Base-by-base conservation (phyloP, 2,113 vertebrate species). In the Pterocles gutturalis region DNA sequence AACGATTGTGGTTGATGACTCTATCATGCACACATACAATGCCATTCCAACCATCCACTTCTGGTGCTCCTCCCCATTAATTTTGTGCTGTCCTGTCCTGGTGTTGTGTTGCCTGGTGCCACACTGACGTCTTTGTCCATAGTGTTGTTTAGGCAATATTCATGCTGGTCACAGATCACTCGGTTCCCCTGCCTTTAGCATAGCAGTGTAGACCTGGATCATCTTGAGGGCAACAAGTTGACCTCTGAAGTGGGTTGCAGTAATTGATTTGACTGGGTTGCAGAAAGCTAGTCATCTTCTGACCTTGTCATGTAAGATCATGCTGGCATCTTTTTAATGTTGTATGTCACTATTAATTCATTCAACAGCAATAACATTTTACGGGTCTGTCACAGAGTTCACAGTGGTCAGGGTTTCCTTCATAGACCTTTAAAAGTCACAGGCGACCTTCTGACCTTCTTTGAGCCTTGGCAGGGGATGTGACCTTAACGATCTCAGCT, bases 211-310 rank as follows among this genome's bases (percentile, higher is more conserved):
- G 79, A 49, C 36, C 46, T 13, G 58, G 21, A 55, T 17, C 60
- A 9, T 3, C 18, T 67, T 2, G 11, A 96, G 89, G 60, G 60
- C 61, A 93, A 25, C 0, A 6, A 92, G 38, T 0, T 87, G 91
- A 91, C 76, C 72, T 92, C 77, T 78, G 72, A 70, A 75, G 51
- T 31, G 28, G n/a, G 49, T 41, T 54, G 19, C 1, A 45, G 76
- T 83, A 97, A 94, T 94, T 88, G 89, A 89, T 94, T 75, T 67
- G 72, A 64, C 89, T 82, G 55, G 3, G 29, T 9, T 81, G 55
- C 72, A 94, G 72, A 80, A 91, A 66, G 55, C 46, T 62, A 6
- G n/a, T 54, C 41, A 49, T 94, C 72, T 20, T 49, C 48, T 91
- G 72, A 91, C 87, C 83, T 89, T 78, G 69, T 29, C 29, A 6